phyloP scores from a whole-genome alignment of 2,888 invertebrate genomes.

The Chrysolina haemoptera region DNA sequence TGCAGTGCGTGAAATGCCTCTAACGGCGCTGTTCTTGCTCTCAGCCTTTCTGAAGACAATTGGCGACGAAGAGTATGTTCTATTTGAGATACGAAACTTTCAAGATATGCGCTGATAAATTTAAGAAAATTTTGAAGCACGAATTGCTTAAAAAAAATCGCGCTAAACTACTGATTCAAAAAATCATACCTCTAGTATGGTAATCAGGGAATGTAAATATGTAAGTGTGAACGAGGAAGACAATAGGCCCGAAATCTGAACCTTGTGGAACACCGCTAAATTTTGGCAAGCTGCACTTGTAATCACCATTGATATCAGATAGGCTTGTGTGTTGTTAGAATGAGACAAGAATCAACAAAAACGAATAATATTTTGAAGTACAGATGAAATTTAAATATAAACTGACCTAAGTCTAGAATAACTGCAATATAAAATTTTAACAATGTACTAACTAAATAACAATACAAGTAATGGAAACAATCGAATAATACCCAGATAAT shows the following conservation, averaged over 20 bases:
- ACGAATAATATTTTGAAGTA: no score
- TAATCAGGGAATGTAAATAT: neutral
- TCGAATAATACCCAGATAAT: neutral
- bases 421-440: neutral
- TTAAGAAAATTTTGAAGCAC: no score
- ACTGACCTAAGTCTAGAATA: no score
- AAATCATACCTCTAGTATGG: no score
- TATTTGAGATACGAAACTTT: neutral
- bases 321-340: neutral
- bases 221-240: neutral
- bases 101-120: neutral
- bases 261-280: neutral
- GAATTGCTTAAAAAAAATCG: neutral
- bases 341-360: no score
- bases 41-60: no score
- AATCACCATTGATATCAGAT: neutral
- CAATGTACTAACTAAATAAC: conserved; percentile 13
- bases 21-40: no score
- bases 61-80: no score
- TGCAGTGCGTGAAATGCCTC: no score
- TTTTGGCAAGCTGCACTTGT: no score
- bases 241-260: neutral
- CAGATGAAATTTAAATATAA: no score
- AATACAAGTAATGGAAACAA: neutral
- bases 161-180: neutral